These are phyloP conservation scores for Gastracanthus pulcherrimus DNA, from an alignment of 2,888 invertebrate species.

Conservation along the genomic window DNA sequence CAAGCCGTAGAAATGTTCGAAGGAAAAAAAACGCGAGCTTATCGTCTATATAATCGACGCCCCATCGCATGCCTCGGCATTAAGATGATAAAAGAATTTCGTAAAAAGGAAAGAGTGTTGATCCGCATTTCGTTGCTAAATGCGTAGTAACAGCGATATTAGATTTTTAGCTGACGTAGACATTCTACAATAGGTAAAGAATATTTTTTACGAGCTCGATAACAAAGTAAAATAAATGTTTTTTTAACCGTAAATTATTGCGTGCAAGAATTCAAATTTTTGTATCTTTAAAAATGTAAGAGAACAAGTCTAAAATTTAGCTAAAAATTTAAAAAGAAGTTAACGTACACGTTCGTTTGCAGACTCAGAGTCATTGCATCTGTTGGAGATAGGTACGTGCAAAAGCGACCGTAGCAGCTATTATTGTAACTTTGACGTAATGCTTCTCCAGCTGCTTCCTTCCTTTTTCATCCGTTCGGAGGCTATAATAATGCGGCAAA, in stretches of 20 bases:
- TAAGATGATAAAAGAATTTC: slow-evolving; percentile 24
- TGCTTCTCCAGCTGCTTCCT: background rate
- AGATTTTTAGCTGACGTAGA: no score
- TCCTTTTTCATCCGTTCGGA: background rate
- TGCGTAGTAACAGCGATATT: background rate
- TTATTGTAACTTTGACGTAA: no score
- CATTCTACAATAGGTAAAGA: no score
- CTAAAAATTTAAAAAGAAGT: background rate
- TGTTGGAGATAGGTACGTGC: background rate
- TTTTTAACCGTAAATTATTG: no score
- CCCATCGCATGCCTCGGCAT: background rate
- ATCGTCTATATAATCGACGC: background rate
- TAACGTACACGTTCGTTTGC: no score
- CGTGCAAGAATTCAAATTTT: no score
- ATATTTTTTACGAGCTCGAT: background rate
- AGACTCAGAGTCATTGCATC: background rate
- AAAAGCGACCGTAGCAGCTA: no score
- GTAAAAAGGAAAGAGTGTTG: slow-evolving; percentile 4
- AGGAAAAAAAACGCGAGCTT: background rate
- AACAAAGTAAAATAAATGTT: background rate
- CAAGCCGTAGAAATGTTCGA: no score
- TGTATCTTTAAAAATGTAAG: no score
- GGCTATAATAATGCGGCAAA: background rate
- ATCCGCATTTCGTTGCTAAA: background rate
- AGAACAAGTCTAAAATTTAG: no score